A percentile compares a stretch with the other conserved stretches of the same genome.
These are phyloP conservation scores for Cossypha polioptera DNA, from an alignment of 2,797 vertebrate genomes.

Conservation along the genomic window DNA sequence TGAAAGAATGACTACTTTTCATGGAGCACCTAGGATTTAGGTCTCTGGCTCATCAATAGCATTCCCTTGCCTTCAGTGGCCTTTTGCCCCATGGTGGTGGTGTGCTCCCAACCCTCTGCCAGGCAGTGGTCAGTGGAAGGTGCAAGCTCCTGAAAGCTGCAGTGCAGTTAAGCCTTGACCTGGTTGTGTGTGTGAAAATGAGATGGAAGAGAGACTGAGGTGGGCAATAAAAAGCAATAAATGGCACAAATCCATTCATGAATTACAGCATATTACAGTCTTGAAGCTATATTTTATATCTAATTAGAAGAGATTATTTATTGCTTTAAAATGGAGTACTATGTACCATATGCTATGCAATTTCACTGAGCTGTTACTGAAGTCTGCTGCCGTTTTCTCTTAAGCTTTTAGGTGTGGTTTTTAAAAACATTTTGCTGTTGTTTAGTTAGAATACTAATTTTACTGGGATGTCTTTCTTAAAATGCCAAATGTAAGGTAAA, in stretches of 20 bases:
- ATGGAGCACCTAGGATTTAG: neutral
- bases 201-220: neutral
- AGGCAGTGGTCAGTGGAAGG: neutral
- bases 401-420: slow-evolving; percentile 19
- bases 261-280: neutral
- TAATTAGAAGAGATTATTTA: slow-evolving; percentile 21
- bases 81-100: fast-evolving
- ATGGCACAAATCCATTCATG: fast-evolving
- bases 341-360: slow-evolving; percentile 1
- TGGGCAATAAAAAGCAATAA: neutral
- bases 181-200: neutral
- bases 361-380: slow-evolving; percentile 11
- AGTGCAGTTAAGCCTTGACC: neutral
- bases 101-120: neutral
- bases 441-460: slow-evolving; percentile 44
- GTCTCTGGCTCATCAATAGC: fast-evolving
- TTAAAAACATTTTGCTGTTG: slow-evolving; percentile 15
- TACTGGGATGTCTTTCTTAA: slow-evolving; percentile 15
- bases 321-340: slow-evolving; percentile 33
- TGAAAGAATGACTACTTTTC: neutral
- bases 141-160: neutral
- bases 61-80: neutral
- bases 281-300: slow-evolving; percentile 17
- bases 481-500: slow-evolving; percentile 45
- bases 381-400: neutral